Evolutionary conservation across 2,888 invertebrate species (phyloP), one percentile per base, ranked within the genome.

Genomic region (Noctua janthe): DNA sequence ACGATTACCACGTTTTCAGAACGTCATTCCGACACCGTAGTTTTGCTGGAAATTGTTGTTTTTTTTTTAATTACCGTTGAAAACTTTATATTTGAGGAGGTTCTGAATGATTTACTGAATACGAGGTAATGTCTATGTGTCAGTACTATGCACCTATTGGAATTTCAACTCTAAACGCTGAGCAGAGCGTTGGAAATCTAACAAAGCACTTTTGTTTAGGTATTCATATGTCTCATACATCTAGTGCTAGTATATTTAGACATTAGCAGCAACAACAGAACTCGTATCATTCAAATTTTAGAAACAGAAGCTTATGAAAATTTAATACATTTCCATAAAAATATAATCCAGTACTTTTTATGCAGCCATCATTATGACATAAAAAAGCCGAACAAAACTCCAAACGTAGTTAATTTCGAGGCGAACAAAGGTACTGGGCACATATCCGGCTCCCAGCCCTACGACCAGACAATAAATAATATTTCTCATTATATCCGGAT

Each of bases 401-500:
- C 71, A 43, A 54, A 73, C 23, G 80, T 69, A 67, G 54, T 76
- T 83, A 81, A 81, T 84, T 81, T 51, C 20, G 39, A 20, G 23
- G 10, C 39, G 29, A 72, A 81, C 82, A 82, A 78, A 79, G 73
- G 82, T 78, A 75, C 72, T 67, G 74, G 56, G n/a, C 71, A 83
- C 77, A 73, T 82, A 80, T 83, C 80, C 83, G 75, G 81, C 64
- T 49, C 35, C 75, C 70, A 85, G 59, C 87, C 85, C 85, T 87
- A 78, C 73, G 67, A 73, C 83, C 86, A 88, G 83, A 91, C 92
- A 91, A 95, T 95, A 95, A 96, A 95, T 95, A 94, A 95, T 95
- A 95, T 95, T 95, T 94, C 95, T 94, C 95, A 95, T 96, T 95
- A 95, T 92, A 83, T 87, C 87, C 87, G 90, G 83, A 80, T 83